phyloP scores from a whole-genome alignment of 2,888 invertebrate genomes.

The Phalangium opilio region DNA sequence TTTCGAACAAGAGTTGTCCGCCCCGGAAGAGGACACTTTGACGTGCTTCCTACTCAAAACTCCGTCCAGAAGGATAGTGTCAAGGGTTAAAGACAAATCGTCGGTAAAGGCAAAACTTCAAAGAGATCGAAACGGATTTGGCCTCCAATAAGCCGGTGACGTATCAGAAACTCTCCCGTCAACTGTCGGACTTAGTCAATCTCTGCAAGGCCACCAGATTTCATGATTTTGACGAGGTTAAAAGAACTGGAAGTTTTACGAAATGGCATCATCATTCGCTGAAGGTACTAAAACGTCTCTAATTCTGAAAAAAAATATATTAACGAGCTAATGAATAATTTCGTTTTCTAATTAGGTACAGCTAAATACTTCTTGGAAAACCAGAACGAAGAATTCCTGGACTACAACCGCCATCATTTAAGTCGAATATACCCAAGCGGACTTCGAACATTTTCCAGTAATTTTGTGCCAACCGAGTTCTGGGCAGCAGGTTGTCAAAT shows the following conservation, averaged over 20 bases:
- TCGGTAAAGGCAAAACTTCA: constrained; percentile 6
- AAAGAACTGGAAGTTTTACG: constrained; percentile 28
- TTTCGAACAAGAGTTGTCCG: constrained; percentile 4
- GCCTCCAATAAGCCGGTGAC: background rate
- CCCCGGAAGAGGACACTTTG: constrained; percentile 1
- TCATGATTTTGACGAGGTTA: constrained; percentile 25
- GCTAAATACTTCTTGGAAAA: constrained; percentile 32
- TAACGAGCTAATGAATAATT: too few relatives aligned
- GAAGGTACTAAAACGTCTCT: too few relatives aligned
- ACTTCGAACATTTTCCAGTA: constrained; percentile 40
- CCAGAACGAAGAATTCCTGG: constrained; percentile 29
- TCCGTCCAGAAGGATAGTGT: background rate
- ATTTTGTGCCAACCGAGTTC: constrained; percentile 40
- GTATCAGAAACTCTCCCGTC: constrained; percentile 28
- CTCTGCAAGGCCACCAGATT: constrained; percentile 92
- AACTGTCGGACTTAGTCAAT: constrained; percentile 80
- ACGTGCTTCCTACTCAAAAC: background rate
- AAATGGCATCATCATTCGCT: constrained; percentile 39
- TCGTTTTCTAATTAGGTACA: too few relatives aligned
- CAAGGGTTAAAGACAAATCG: background rate
- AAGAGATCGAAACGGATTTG: background rate
- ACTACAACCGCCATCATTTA: constrained; percentile 33
- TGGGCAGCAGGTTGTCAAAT: constrained; percentile 44
- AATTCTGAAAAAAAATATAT: too few relatives aligned
- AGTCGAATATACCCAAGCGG: constrained; percentile 40